A percentile compares a stretch with the other conserved stretches of the same genome.
These are phyloP conservation scores for Zosterops pallidus DNA, from an alignment of 2,113 vertebrate species.

Conservation along the genomic window DNA sequence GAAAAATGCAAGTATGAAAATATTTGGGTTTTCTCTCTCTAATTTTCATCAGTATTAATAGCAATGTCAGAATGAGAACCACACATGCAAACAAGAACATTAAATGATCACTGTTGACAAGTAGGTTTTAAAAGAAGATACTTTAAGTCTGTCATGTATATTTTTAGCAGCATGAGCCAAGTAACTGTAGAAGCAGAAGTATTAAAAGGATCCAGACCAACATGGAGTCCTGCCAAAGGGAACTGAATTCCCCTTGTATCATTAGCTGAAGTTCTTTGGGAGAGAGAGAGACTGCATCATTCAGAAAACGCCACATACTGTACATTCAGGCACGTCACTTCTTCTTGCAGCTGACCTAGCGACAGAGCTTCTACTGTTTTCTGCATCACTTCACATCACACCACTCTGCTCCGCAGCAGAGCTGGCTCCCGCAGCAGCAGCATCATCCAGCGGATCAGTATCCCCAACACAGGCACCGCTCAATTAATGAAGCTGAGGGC, in stretches of 20 bases:
- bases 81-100: conserved; percentile 13
- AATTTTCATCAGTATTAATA: conserved; percentile 66
- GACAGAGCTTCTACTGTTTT: conserved; percentile 75
- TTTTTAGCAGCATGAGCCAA: conserved; percentile 58
- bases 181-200: conserved; percentile 65
- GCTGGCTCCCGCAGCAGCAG: neutral
- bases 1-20: conserved; percentile 7
- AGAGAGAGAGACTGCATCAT: conserved; percentile 71
- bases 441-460: neutral
- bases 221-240: conserved; percentile 73
- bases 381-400: conserved; percentile 60
- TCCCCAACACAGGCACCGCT: neutral
- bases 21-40: conserved; percentile 47
- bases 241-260: conserved; percentile 78
- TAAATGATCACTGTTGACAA: conserved; percentile 26
- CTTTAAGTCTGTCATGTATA: conserved; percentile 43
- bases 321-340: conserved; percentile 71
- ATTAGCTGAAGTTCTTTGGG: conserved; percentile 70
- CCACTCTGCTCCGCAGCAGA: conserved; percentile 27
- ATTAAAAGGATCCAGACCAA: conserved; percentile 71
- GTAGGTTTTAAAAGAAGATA: conserved; percentile 21
- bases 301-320: conserved; percentile 71
- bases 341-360: conserved; percentile 75
- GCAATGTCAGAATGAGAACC: neutral
- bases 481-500: conserved; percentile 29